A percentile compares a stretch with the other conserved stretches of the same genome.
Evolutionary conservation across 2,888 invertebrate genomes (phyloP).

Genomic region (Tethea ocularis): DNA sequence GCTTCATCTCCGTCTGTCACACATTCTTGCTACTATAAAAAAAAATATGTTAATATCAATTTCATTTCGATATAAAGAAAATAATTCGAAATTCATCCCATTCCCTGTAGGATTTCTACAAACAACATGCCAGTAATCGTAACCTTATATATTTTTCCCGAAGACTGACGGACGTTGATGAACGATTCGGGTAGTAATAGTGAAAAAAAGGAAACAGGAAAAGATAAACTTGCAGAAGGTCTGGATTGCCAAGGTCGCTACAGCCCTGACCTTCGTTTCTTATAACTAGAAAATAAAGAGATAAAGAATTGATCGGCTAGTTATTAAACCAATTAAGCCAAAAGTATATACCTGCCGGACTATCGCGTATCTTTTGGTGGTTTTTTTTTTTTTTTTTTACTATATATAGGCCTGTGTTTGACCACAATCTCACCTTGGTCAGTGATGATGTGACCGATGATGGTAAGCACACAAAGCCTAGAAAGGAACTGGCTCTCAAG

Average conservation of each 20-base stretch:
- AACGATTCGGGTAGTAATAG: neutral
- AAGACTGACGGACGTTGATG: neutral
- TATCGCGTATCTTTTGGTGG: no score
- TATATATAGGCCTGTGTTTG: no score
- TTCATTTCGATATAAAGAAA: no score
- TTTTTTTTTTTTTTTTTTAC: no score
- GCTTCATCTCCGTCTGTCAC: neutral
- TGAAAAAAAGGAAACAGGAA: neutral
- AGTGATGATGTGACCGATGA: no score
- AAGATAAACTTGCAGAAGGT: neutral
- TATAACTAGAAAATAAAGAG: neutral
- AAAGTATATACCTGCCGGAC: no score
- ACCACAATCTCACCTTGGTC: no score
- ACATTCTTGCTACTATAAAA: neutral
- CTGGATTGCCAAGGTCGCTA: neutral
- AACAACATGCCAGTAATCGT: neutral
- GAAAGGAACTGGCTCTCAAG: no score
- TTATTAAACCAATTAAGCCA: no score
- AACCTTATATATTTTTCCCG: neutral
- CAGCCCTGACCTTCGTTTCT: neutral
- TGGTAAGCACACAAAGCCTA: no score
- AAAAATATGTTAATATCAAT: neutral
- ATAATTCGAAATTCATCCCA: neutral
- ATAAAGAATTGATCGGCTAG: neutral
- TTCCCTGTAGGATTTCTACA: neutral